Base-by-base conservation (phyloP, 2,113 vertebrate species). In the Charadrius vociferus region DNA sequence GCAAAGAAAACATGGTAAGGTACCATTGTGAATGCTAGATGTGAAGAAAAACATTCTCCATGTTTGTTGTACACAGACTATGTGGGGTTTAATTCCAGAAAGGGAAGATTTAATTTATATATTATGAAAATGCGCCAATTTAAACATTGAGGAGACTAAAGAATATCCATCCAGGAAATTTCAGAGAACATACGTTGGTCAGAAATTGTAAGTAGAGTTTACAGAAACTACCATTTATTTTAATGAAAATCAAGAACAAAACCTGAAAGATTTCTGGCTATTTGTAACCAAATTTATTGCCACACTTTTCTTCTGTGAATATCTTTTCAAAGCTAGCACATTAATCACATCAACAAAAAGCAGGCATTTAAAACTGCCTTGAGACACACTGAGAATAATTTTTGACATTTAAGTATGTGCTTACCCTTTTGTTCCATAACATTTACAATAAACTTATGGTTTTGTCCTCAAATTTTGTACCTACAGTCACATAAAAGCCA, bases 391-490 rank as follows among this genome's bases (percentile, higher is more conserved):
- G 61, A 91, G 56, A 87, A 89, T 59, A 26, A 34, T 84, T 94
- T 91, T 81, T 96, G 86, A 89, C 89, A 91, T 97, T 84, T 96
- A 86, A 86, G 21, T 78, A 59, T 71, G 72, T 61, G 16, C 65
- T 93, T 97, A 91, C 68, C 65, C 55, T 86, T 88, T 95, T 81
- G 55, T 97, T 96, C 32, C 70, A 74, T 89, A 96, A 91, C 56
- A 91, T 94, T 95, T 95, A 74, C 61, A 81, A 74, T 86, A 81
- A 87, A 75, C 37, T 77, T 94, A 68, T 3, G 37, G 10, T 66
- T 86, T 88, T 91, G 24, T 63, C 41, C 65, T 86, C 17, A 3
- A 29, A 70, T 71, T 81, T 67, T 65, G 36, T 85, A 90, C 77
- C 68, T 81, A 53, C 16, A 78, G 77, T 49, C 59, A 55, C 32